Conservation (phyloP, 2,113 vertebrate species). For the Mastomys natalensis region DNA sequence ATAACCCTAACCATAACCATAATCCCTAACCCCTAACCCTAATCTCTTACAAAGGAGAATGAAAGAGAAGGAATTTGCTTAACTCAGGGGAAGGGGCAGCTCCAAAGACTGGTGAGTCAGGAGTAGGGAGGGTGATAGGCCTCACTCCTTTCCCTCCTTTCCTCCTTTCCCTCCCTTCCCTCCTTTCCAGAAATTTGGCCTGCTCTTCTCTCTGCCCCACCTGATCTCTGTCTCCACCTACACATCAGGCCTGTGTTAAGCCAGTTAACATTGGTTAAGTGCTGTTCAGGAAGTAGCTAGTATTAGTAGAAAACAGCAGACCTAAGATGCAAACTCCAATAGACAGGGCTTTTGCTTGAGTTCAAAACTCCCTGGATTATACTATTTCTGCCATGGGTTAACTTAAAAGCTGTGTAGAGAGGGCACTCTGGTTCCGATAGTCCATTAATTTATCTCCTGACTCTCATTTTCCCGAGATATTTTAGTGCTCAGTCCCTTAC, state of each 20-base stretch:
- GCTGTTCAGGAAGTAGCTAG: neutral
- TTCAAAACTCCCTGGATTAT: neutral
- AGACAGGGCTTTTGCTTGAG: neutral
- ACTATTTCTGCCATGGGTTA: neutral
- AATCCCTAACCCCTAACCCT: too few relatives aligned
- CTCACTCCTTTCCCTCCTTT: neutral
- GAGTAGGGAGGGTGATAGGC: too few relatives aligned
- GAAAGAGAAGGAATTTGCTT: neutral
- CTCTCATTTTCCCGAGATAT: constrained; percentile 27
- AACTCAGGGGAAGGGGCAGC: neutral
- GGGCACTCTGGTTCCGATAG: neutral
- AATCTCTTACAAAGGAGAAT: neutral
- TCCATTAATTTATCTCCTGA: neutral
- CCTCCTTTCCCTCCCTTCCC: neutral
- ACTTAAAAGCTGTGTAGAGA: neutral
- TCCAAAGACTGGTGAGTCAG: neutral
- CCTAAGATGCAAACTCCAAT: neutral
- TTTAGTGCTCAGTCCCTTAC: neutral
- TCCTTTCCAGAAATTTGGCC: neutral
- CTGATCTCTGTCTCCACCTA: neutral
- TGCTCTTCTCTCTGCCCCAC: neutral
- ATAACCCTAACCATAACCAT: too few relatives aligned
- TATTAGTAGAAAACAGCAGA: neutral
- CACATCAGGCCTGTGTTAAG: neutral
- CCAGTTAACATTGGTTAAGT: neutral